Conservation (phyloP, 2,888 invertebrate genomes). For the Morpho achilles region DNA sequence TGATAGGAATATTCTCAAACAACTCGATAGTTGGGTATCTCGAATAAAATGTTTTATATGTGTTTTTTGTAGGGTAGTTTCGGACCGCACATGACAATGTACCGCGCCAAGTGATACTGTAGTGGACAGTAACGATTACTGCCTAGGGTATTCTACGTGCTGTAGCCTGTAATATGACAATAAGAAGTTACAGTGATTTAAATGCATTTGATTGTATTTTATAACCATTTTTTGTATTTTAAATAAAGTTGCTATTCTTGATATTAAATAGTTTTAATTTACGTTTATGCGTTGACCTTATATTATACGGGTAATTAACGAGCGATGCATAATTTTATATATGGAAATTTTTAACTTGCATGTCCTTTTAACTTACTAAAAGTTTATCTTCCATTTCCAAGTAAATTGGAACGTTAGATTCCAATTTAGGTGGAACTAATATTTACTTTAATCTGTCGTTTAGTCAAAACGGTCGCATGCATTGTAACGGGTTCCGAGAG, state of each 20-base stretch:
- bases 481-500: constrained; percentile 32
- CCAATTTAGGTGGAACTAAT: constrained; percentile 17
- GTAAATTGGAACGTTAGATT: constrained; percentile 17
- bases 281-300: constrained; percentile 14
- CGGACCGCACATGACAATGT: constrained; percentile 9
- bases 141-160: constrained; percentile 59
- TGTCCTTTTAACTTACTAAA: constrained; percentile 26
- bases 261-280: constrained; percentile 53
- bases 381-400: constrained; percentile 24
- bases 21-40: background rate
- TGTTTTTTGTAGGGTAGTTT: background rate
- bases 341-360: constrained; percentile 28
- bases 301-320: constrained; percentile 4
- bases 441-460: constrained; percentile 1
- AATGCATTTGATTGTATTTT: constrained; percentile 79
- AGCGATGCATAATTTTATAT: constrained; percentile 12
- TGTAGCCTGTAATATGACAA: constrained; percentile 51
- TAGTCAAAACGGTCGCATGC: constrained; percentile 48
- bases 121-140: constrained; percentile 43
- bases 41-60: background rate
- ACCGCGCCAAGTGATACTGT: constrained; percentile 25
- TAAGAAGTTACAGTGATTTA: constrained; percentile 70
- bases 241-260: constrained; percentile 78
- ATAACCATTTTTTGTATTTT: constrained; percentile 77
- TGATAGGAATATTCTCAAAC: constrained; percentile 34